phyloP scores from a whole-genome alignment of 2,888 invertebrate genomes.

The Drosophila quinaria region DNA sequence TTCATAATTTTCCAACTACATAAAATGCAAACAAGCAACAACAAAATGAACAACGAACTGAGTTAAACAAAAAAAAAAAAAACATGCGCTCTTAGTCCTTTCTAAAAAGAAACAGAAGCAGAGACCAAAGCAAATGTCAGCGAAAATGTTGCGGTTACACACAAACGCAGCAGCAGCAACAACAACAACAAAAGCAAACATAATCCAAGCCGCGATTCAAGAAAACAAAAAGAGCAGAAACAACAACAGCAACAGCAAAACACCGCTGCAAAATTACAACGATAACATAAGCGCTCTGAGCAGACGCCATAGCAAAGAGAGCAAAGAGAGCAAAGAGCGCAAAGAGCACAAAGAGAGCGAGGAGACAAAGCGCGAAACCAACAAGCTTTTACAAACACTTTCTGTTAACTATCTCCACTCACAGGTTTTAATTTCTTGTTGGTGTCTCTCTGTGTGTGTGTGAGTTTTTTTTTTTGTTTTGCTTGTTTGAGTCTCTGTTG shows the following conservation, averaged over 20 bases:
- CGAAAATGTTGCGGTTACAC: slow-evolving; percentile 64
- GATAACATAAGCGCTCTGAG: slow-evolving; percentile 37
- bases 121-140: slow-evolving; percentile 31
- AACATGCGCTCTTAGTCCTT: slow-evolving; percentile 20
- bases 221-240: slow-evolving; percentile 31
- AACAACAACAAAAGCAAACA: slow-evolving; percentile 38
- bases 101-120: slow-evolving; percentile 14
- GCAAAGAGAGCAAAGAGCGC: slow-evolving; percentile 23
- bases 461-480: slow-evolving; percentile 20
- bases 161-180: slow-evolving; percentile 13
- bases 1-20: not conserved
- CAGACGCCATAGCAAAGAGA: slow-evolving; percentile 10
- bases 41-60: slow-evolving; percentile 13
- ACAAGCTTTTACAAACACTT: slow-evolving; percentile 33
- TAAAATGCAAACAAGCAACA: not conserved
- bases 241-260: slow-evolving; percentile 17
- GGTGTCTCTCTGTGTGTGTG: slow-evolving; percentile 25
- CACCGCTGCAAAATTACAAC: slow-evolving; percentile 52
- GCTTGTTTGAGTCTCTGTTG: slow-evolving; percentile 33
- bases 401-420: slow-evolving; percentile 14
- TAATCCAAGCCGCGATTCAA: slow-evolving; percentile 9
- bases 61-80: not conserved
- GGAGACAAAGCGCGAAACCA: slow-evolving; percentile 12
- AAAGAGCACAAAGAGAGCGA: slow-evolving; percentile 15
- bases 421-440: slow-evolving; percentile 6